phyloP scores from a whole-genome alignment of 2,113 vertebrate species.

The Psilopsiagon aurifrons region DNA sequence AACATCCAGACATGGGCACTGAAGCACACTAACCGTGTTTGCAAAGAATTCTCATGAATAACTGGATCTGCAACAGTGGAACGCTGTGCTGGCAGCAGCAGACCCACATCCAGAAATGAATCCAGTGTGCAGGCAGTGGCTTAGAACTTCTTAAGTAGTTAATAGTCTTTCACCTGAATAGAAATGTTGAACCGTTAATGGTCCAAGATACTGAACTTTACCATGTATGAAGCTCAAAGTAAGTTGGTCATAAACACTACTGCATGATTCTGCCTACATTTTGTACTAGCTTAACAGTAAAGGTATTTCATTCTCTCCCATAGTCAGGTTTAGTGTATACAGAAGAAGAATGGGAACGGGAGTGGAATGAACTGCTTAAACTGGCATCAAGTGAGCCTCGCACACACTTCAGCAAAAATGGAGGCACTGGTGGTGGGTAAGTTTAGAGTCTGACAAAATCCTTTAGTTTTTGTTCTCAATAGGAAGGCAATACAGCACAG shows the following conservation, averaged over 20 bases:
- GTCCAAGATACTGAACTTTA: fast-evolving
- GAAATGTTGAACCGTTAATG: background rate
- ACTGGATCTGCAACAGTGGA: background rate
- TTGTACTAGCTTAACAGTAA: background rate
- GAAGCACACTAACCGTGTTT: background rate
- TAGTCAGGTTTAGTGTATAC: constrained; percentile 97
- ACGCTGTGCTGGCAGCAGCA: background rate
- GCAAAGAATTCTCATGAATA: background rate
- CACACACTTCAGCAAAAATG: constrained; percentile 91
- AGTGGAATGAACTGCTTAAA: constrained; percentile 97
- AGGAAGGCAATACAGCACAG: background rate
- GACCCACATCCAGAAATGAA: background rate
- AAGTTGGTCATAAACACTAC: fast-evolving
- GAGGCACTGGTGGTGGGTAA: constrained; percentile 91
- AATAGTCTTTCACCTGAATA: background rate
- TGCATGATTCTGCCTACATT: fast-evolving
- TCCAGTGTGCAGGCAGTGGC: background rate
- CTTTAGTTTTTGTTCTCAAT: fast-evolving
- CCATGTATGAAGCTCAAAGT: background rate
- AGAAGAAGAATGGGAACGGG: constrained; percentile 95
- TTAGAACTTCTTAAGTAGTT: background rate
- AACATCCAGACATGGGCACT: background rate
- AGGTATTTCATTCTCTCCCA: background rate
- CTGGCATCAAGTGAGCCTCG: constrained; percentile 97
- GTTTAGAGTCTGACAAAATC: background rate